Conservation (phyloP, 2,113 vertebrate species). For the Embiotoca jacksoni region DNA sequence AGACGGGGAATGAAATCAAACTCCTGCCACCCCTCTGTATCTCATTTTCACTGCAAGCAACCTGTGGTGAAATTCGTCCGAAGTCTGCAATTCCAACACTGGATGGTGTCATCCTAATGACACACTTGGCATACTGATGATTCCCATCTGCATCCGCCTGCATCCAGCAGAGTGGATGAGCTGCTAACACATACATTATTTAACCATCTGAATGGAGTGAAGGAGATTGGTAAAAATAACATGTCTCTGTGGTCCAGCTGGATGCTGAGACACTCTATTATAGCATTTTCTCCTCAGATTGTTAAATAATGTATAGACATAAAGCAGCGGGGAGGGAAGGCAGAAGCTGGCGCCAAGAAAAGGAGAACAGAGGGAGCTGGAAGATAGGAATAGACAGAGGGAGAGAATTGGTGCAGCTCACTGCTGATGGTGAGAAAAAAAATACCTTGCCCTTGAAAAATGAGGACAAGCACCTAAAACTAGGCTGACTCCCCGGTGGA, state of each 20-base stretch:
- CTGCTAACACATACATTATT: constrained; percentile 74
- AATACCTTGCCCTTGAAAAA: constrained; percentile 69
- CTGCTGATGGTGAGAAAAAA: constrained; percentile 29
- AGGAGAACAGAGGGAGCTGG: constrained; percentile 35
- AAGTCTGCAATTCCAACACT: constrained; percentile 67
- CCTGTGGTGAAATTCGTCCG: constrained; percentile 49
- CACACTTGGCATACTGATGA: constrained; percentile 77
- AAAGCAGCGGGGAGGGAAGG: constrained; percentile 43
- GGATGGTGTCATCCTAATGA: constrained; percentile 70
- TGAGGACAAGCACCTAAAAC: constrained; percentile 59
- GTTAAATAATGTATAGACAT: constrained; percentile 76
- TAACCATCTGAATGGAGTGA: constrained; percentile 62
- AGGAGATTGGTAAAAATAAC: constrained; percentile 74
- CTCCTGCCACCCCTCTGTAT: constrained; percentile 46
- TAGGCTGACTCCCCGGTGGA: constrained; percentile 51
- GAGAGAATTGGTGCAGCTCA: constrained; percentile 40
- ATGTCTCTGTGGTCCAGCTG: constrained; percentile 65
- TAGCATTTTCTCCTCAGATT: constrained; percentile 53
- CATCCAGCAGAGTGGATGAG: constrained; percentile 44
- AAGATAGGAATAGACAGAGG: constrained; percentile 43
- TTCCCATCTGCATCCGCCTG: constrained; percentile 56
- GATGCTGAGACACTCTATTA: constrained; percentile 69
- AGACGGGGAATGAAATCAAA: constrained; percentile 57
- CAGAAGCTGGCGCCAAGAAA: constrained; percentile 15
- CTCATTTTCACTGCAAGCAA: constrained; percentile 59